These are phyloP conservation scores for Chaetodon trifascialis DNA, from an alignment of 2,113 vertebrate species.

Conservation along the genomic window DNA sequence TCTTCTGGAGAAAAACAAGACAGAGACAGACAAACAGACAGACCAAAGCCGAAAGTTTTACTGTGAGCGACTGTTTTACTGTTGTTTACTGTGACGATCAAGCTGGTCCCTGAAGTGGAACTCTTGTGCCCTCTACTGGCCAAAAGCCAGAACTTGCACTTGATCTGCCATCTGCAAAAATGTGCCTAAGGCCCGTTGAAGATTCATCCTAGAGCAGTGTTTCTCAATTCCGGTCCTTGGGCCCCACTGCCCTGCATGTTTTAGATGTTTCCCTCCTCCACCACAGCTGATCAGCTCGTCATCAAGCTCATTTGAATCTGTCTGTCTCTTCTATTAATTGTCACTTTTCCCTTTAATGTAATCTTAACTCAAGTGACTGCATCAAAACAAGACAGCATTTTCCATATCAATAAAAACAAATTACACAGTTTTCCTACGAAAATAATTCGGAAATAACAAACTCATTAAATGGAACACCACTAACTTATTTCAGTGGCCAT, in stretches of 20 bases:
- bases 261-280: too few relatives aligned
- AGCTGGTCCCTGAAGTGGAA: constrained; percentile 14
- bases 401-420: neutral
- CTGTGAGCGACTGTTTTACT: too few relatives aligned
- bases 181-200: too few relatives aligned
- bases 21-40: neutral
- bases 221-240: too few relatives aligned
- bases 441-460: neutral
- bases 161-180: too few relatives aligned
- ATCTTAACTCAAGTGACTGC: neutral
- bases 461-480: neutral
- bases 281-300: too few relatives aligned
- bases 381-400: neutral
- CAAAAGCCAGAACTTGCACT: neutral
- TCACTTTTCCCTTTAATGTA: neutral
- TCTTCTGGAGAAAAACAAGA: constrained; percentile 17
- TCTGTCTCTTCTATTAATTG: neutral
- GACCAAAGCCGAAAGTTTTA: neutral
- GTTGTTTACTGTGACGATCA: accelerated
- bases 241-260: too few relatives aligned
- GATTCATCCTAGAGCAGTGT: too few relatives aligned
- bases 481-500: neutral
- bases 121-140: constrained; percentile 63
- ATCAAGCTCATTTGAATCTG: too few relatives aligned
- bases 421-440: neutral